A percentile compares a stretch with the other conserved stretches of the same genome.
Conservation (phyloP, 2,113 vertebrate genomes). For the Oryzias celebensis region DNA sequence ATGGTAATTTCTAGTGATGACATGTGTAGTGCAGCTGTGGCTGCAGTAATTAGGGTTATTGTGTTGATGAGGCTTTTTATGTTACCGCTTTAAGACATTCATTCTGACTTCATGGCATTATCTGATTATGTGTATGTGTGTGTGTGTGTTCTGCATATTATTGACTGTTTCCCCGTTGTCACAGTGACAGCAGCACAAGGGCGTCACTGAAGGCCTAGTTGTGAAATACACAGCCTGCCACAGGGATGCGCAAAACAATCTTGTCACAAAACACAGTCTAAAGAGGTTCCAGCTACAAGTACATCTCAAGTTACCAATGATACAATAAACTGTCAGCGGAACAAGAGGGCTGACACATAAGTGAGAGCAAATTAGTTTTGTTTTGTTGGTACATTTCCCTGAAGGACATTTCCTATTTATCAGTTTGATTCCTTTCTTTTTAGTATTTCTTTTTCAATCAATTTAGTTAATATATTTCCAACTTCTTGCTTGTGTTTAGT, state of each 20-base stretch:
- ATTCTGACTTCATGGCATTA: too few species aligned
- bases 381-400: constrained; percentile 51
- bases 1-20: too few species aligned
- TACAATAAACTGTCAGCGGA: constrained; percentile 42
- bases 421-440: constrained; percentile 49
- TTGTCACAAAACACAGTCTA: constrained; percentile 31
- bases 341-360: constrained; percentile 46
- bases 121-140: too few species aligned
- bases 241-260: constrained; percentile 8
- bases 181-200: too few species aligned
- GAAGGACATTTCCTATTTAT: constrained; percentile 37
- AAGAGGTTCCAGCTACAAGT: constrained; percentile 24
- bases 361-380: constrained; percentile 66
- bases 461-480: constrained; percentile 69
- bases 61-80: too few species aligned
- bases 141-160: too few species aligned
- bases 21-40: too few species aligned
- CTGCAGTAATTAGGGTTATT: too few species aligned
- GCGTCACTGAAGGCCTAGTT: too few species aligned
- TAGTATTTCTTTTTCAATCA: constrained; percentile 67
- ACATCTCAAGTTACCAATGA: constrained; percentile 39
- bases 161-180: too few species aligned
- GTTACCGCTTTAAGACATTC: too few species aligned
- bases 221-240: too few species aligned
- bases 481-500: constrained; percentile 56